Conservation (phyloP, 64 coral and sea anemone genomes). For the Stichodactyla helianthus region DNA sequence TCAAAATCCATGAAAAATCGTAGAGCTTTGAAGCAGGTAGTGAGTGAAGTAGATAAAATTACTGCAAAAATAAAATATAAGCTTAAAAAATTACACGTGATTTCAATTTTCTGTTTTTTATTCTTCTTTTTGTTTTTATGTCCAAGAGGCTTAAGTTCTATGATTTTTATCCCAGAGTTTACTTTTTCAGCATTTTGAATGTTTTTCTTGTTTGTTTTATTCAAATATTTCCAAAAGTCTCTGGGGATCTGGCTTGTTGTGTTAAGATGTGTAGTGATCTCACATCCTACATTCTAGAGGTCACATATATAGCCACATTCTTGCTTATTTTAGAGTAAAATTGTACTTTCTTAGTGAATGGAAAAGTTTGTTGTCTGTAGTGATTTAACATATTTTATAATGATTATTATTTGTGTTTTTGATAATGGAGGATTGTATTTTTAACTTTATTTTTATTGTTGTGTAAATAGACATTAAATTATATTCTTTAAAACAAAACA, state of each 20-base stretch:
- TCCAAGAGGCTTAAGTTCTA: neutral
- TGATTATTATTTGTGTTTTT: too few species aligned
- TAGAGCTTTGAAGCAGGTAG: neutral
- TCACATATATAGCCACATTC: too few species aligned
- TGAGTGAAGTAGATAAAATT: neutral
- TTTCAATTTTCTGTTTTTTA: neutral
- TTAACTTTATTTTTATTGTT: too few species aligned
- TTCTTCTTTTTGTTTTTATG: neutral
- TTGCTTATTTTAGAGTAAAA: too few species aligned
- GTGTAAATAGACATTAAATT: too few species aligned
- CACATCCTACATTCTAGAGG: too few species aligned
- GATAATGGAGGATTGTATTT: too few species aligned
- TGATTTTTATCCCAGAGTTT: neutral
- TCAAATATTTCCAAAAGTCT: neutral
- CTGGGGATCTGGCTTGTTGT: neutral
- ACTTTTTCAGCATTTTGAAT: neutral
- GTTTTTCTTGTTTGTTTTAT: neutral
- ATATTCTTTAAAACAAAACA: too few species aligned
- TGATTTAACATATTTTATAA: too few species aligned
- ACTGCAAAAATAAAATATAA: neutral
- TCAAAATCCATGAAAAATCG: neutral
- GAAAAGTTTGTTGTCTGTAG: too few species aligned
- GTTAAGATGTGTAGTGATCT: neutral
- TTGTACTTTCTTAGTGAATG: too few species aligned
- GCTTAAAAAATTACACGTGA: neutral